phyloP scores from a whole-genome alignment of 2,113 vertebrate species.

The Proteles cristata region DNA sequence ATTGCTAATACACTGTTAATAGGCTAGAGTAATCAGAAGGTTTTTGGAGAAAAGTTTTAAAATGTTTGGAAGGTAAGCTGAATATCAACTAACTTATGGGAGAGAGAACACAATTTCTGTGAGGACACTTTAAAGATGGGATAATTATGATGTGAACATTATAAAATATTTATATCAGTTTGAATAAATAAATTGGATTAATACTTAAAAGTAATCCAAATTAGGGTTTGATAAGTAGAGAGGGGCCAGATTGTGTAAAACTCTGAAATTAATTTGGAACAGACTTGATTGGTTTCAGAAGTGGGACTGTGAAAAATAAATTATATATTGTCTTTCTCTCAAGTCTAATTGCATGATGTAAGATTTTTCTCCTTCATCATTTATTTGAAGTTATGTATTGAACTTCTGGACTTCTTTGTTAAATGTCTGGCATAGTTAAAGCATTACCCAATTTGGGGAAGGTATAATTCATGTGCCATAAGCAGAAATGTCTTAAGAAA shows the following conservation, averaged over 20 bases:
- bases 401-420: neutral
- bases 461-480: neutral
- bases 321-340: neutral
- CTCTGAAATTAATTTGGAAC: neutral
- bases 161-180: neutral
- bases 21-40: neutral
- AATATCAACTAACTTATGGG: neutral
- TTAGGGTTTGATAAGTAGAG: neutral
- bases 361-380: neutral
- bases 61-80: neutral
- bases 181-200: neutral
- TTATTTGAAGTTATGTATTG: slow-evolving; percentile 8
- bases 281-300: neutral
- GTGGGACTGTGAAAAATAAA: neutral
- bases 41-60: neutral
- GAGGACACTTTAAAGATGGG: neutral
- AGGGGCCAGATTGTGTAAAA: neutral
- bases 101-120: neutral
- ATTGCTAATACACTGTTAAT: neutral
- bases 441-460: neutral
- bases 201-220: slow-evolving; percentile 10
- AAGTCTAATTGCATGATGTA: neutral
- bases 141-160: neutral
- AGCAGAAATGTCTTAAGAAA: neutral
- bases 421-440: neutral